Base-by-base conservation (phyloP, 2,797 vertebrate genomes). In the Chlorospingus flavigularis region DNA sequence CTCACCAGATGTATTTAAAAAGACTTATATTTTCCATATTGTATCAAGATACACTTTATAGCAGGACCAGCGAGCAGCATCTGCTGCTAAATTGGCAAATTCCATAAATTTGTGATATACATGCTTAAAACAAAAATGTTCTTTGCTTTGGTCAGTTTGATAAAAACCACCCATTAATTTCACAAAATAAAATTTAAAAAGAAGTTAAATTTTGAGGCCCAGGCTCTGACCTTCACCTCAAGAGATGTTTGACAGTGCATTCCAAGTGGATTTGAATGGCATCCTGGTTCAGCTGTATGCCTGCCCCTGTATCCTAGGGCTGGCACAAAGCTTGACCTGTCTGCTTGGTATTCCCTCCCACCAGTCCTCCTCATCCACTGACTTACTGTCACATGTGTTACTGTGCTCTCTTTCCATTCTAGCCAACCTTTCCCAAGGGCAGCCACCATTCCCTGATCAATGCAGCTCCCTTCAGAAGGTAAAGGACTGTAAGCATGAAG, bases 371-470 rank as follows among this genome's bases (percentile, higher is more conserved):
- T 20, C 30, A 6, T 43, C 42, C 55, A 43, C 47, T 55, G 25
- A 4, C 10, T 57, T 43, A 4, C 45, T 72, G 24, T n/a, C 60
- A 51, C 4, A 1, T 16, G 1, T 18, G 12, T 62, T 50, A 4
- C 53, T 62, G 9, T 1, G 2, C 50, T 72, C 18, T 16, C 7
- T 60, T 62, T 50, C 18, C 31, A 13, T 55, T n/a, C 26, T 13
- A 33, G 12, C 68, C 42, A 21, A 24, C 17, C 28, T 73, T 82
- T 55, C 50, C 14, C 54, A 58, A 58, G 42, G 66, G 25, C 21
- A 35, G 39, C 45, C 8, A 4, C 39, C 33, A 5, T 51, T 72
- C 24, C 24, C 30, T 79, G 31, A 24, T n/a, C 0, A 0, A 1
- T 72, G 53, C 63, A 17, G 9, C 20, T 63, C 30, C 30, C 10